phyloP scores from a whole-genome alignment of 2,113 vertebrate genomes.

The Hippocampus comes region DNA sequence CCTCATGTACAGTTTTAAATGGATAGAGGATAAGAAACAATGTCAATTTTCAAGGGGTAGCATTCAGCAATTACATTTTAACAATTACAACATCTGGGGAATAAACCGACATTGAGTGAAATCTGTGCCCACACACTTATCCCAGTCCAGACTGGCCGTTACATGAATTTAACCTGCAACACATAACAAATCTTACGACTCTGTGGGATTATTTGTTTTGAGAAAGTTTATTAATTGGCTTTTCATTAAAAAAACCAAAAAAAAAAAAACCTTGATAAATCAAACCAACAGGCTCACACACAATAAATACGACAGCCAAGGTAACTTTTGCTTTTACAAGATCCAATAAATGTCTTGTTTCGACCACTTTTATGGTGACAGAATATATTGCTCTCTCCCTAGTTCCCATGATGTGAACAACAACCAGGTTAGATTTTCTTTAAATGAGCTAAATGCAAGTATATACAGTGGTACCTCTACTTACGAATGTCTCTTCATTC shows the following conservation, averaged over 20 bases:
- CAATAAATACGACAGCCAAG: neutral
- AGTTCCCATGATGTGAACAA: neutral
- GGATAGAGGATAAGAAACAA: neutral
- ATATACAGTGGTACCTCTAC: too few species aligned
- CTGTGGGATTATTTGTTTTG: neutral
- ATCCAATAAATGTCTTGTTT: neutral
- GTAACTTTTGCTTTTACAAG: neutral
- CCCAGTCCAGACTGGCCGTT: slow-evolving; percentile 16
- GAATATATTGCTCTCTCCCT: neutral
- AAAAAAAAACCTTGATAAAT: neutral
- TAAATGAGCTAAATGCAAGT: neutral
- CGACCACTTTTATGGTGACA: neutral
- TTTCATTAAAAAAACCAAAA: too few species aligned
- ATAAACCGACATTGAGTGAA: slow-evolving; percentile 6
- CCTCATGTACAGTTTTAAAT: neutral
- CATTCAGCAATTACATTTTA: slow-evolving; percentile 10
- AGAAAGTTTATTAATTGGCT: neutral
- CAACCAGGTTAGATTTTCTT: neutral
- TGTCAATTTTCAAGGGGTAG: neutral
- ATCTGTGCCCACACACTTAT: neutral
- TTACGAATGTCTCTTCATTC: too few species aligned
- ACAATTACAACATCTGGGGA: slow-evolving; percentile 17
- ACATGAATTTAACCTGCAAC: slow-evolving; percentile 14
- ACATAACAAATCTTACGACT: neutral
- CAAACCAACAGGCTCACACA: neutral